These are phyloP conservation scores for Hemistola chrysoprasaria DNA, from an alignment of 2,888 invertebrate genomes.

Conservation along the genomic window DNA sequence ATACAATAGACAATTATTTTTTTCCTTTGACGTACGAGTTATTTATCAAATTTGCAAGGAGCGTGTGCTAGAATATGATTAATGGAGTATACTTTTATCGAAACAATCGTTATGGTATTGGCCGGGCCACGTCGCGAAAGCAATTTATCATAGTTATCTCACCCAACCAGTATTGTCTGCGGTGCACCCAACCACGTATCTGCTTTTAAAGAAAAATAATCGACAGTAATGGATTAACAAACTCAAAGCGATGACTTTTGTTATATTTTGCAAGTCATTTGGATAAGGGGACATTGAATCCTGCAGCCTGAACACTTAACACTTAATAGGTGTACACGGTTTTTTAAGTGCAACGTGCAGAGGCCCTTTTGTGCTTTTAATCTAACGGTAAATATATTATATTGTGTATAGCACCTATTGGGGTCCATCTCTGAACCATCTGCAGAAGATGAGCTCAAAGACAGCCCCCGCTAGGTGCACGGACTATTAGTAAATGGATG, in stretches of 20 bases:
- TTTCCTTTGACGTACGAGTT: conserved; percentile 23
- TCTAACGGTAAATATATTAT: too few relatives aligned
- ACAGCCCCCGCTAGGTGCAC: too few relatives aligned
- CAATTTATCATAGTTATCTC: conserved; percentile 72
- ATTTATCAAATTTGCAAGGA: conserved; percentile 34
- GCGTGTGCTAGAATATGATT: conserved; percentile 38
- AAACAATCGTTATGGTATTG: conserved; percentile 55
- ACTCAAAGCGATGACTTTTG: conserved; percentile 13
- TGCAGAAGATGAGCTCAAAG: too few relatives aligned
- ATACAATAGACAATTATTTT: too few relatives aligned
- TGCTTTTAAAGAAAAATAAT: conserved; percentile 30
- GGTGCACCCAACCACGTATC: conserved; percentile 40
- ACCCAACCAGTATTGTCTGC: conserved; percentile 50
- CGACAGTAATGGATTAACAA: conserved; percentile 26
- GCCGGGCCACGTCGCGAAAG: conserved; percentile 56
- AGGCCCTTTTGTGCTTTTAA: too few relatives aligned
- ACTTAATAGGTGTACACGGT: too few relatives aligned
- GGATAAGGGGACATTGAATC: not conserved
- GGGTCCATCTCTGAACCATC: too few relatives aligned
- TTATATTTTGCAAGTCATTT: conserved; percentile 5
- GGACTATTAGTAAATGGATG: too few relatives aligned
- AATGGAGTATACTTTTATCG: conserved; percentile 58
- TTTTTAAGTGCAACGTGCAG: too few relatives aligned
- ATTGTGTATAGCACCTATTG: too few relatives aligned
- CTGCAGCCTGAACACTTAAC: too few relatives aligned